Conservation (phyloP, 1,140 invertebrate species). For the Macrosteles quadrilineatus region DNA sequence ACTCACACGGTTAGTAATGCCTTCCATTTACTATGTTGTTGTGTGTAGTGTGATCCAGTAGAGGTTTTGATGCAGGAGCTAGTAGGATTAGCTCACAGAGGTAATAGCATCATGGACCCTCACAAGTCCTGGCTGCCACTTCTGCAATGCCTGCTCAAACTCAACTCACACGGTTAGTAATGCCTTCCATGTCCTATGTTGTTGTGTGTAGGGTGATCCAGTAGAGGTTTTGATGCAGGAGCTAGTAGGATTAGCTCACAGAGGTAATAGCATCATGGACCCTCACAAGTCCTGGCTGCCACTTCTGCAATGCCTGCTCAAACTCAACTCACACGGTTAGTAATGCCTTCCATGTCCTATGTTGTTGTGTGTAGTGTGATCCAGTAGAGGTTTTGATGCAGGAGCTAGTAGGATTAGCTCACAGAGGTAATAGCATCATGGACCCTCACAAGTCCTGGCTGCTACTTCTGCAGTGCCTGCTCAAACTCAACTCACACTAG, state of each 20-base stretch:
- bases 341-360: too few relatives aligned
- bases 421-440: conserved; percentile 41
- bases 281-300: conserved; percentile 44
- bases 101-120: conserved; percentile 41
- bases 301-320: conserved; percentile 42
- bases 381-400: conserved; percentile 41
- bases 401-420: conserved; percentile 42
- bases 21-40: too few relatives aligned
- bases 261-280: conserved; percentile 42
- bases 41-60: conserved; percentile 35
- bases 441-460: conserved; percentile 45
- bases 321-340: conserved; percentile 43
- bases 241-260: conserved; percentile 41
- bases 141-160: conserved; percentile 42
- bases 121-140: conserved; percentile 45
- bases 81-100: conserved; percentile 42
- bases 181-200: too few relatives aligned
- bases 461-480: conserved; percentile 43
- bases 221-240: conserved; percentile 42
- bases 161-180: conserved; percentile 43
- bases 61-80: conserved; percentile 42
- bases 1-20: too few relatives aligned
- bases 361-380: conserved; percentile 34
- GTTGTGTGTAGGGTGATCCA: conserved; percentile 35
- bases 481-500: conserved; percentile 43